Conservation (phyloP, 2,888 invertebrate species). For the Xanthia togata region DNA sequence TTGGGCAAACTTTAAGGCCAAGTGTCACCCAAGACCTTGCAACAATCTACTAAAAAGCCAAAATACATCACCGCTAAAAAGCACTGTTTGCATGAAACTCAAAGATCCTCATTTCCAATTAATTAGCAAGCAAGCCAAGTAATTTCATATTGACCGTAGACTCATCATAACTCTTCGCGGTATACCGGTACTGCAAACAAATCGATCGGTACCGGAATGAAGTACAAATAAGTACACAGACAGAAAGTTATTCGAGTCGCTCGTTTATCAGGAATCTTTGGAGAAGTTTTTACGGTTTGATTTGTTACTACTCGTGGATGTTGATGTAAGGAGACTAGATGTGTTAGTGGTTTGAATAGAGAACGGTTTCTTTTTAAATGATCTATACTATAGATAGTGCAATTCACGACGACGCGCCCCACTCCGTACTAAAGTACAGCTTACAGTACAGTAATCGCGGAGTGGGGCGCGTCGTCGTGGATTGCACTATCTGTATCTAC, state of each 20-base stretch:
- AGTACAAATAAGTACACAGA: conserved; percentile 85
- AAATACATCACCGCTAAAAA: neutral
- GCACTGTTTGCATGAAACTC: conserved; percentile 34
- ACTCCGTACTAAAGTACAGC: no score
- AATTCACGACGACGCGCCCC: no score
- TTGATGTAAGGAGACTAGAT: conserved; percentile 70
- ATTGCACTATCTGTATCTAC: no score
- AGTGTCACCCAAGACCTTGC: neutral
- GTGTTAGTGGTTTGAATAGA: conserved; percentile 20
- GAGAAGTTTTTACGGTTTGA: conserved; percentile 87
- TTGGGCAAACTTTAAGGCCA: neutral
- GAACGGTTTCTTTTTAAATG: neutral
- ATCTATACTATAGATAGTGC: neutral
- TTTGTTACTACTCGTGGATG: conserved; percentile 81
- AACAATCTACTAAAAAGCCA: neutral
- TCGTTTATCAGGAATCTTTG: conserved; percentile 87
- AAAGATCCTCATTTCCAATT: conserved; percentile 49
- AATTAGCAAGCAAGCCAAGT: conserved; percentile 48
- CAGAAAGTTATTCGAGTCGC: conserved; percentile 81
- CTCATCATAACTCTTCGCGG: conserved; percentile 56
- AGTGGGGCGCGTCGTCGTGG: no score
- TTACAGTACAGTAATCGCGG: no score
- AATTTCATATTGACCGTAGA: conserved; percentile 55
- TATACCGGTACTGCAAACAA: conserved; percentile 53
- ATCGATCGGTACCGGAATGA: conserved; percentile 77